Percentiles rank a stretch among this genome's conserved stretches.
These are phyloP conservation scores for Leptinotarsa haldemani DNA, from an alignment of 2,888 invertebrate species.

Conservation along the genomic window DNA sequence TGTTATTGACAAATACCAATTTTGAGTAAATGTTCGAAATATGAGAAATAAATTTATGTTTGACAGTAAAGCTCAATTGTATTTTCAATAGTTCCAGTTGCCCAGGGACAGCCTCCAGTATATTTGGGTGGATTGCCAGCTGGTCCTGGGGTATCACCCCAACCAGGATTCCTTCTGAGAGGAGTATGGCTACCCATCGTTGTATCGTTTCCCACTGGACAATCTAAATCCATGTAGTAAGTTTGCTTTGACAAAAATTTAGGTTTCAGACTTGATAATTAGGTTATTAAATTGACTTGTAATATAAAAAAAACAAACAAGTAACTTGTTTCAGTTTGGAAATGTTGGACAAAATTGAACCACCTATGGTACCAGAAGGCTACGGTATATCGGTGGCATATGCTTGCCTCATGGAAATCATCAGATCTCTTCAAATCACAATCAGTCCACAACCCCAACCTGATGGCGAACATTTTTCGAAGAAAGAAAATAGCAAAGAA, in stretches of 20 bases:
- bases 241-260: conserved; percentile 59
- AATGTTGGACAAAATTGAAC: conserved; percentile 95
- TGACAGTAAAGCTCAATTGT: conserved; percentile 30
- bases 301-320: neutral
- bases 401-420: conserved; percentile 91
- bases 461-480: conserved; percentile 47
- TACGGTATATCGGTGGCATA: conserved; percentile 97
- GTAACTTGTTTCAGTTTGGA: conserved; percentile 77
- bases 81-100: conserved; percentile 61
- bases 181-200: conserved; percentile 93
- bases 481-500: conserved; percentile 65
- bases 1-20: too few species aligned
- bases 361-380: conserved; percentile 94
- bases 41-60: too few species aligned
- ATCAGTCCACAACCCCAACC: conserved; percentile 71
- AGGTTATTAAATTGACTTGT: neutral
- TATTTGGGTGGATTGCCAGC: conserved; percentile 74
- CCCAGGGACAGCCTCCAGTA: conserved; percentile 74
- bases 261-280: neutral
- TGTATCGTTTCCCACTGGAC: conserved; percentile 84
- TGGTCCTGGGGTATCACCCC: conserved; percentile 85
- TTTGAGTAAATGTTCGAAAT: too few species aligned
- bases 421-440: conserved; percentile 83
- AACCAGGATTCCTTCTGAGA: conserved; percentile 92
- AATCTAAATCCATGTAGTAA: conserved; percentile 92